Conservation (phyloP, 2,888 invertebrate genomes). For the Sphaerophoria taeniata region DNA sequence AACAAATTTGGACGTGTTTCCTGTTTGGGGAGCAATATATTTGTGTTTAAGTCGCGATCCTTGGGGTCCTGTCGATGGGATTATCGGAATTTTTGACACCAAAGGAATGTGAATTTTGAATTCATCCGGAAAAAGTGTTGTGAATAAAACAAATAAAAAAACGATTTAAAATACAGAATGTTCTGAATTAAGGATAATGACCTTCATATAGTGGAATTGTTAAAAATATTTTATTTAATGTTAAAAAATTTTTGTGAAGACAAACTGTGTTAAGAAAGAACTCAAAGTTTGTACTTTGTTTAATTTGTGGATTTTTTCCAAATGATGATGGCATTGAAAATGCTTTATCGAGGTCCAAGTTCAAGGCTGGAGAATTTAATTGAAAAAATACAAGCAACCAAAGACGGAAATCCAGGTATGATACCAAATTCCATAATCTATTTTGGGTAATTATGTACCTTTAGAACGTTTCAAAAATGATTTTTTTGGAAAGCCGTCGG, state of each 20-base stretch:
- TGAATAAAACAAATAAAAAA: neutral
- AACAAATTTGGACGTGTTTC: slow-evolving; percentile 80
- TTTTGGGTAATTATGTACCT: too few species aligned
- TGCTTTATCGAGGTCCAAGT: slow-evolving; percentile 95
- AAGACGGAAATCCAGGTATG: slow-evolving; percentile 84
- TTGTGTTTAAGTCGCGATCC: slow-evolving; percentile 35
- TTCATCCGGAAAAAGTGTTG: neutral
- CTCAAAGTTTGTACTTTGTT: neutral
- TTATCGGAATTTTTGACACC: slow-evolving; percentile 43
- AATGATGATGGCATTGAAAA: slow-evolving; percentile 83
- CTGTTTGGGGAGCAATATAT: slow-evolving; percentile 50
- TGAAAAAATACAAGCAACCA: slow-evolving; percentile 93
- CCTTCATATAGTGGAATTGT: slow-evolving; percentile 2
- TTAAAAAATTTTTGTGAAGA: neutral
- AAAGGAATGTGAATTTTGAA: slow-evolving; percentile 5
- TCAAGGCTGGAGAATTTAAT: slow-evolving; percentile 92
- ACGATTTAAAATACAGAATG: slow-evolving; percentile 14
- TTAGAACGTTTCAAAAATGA: neutral
- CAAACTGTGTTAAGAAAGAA: neutral
- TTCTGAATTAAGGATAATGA: neutral
- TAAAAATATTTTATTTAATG: slow-evolving; percentile 12
- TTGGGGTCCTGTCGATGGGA: slow-evolving; percentile 66
- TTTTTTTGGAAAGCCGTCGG: neutral
- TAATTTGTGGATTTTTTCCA: slow-evolving; percentile 28
- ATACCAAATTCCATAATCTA: neutral